These are phyloP conservation scores for Eupeodes corollae DNA, from an alignment of 1,140 invertebrate genomes.

Conservation along the genomic window DNA sequence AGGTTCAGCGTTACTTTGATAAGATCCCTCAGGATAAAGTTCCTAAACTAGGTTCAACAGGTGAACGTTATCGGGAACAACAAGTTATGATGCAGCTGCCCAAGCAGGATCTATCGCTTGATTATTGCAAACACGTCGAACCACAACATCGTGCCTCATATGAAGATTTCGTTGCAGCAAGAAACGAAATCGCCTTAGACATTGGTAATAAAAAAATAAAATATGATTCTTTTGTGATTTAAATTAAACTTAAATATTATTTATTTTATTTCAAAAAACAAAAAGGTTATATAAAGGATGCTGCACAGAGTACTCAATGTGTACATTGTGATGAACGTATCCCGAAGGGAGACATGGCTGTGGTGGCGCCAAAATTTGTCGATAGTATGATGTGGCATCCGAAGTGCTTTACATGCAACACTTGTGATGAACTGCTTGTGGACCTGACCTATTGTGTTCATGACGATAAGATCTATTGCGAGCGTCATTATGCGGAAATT, in stretches of 20 bases:
- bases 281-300: constrained; percentile 36
- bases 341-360: constrained; percentile 40
- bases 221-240: background rate
- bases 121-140: constrained; percentile 80
- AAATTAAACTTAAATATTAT: background rate
- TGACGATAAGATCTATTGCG: constrained; percentile 78
- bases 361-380: constrained; percentile 42
- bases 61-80: constrained; percentile 66
- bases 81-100: constrained; percentile 83
- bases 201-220: constrained; percentile 52
- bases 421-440: constrained; percentile 77
- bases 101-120: constrained; percentile 83
- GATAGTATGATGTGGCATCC: constrained; percentile 68
- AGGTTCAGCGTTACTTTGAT: constrained; percentile 62
- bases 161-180: constrained; percentile 79
- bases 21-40: constrained; percentile 65
- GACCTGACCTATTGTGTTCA: constrained; percentile 87
- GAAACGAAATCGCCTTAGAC: constrained; percentile 91
- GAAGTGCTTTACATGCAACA: constrained; percentile 72
- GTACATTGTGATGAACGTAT: constrained; percentile 43
- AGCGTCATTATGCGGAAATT: constrained; percentile 86
- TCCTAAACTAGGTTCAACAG: constrained; percentile 59
- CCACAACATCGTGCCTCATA: constrained; percentile 61
- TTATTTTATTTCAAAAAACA: background rate
- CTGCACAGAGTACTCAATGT: constrained; percentile 36